Evolutionary conservation across 2,113 vertebrate species (phyloP), one percentile per base, ranked within the genome.

Genomic region (Ailuropoda melanoleuca): DNA sequence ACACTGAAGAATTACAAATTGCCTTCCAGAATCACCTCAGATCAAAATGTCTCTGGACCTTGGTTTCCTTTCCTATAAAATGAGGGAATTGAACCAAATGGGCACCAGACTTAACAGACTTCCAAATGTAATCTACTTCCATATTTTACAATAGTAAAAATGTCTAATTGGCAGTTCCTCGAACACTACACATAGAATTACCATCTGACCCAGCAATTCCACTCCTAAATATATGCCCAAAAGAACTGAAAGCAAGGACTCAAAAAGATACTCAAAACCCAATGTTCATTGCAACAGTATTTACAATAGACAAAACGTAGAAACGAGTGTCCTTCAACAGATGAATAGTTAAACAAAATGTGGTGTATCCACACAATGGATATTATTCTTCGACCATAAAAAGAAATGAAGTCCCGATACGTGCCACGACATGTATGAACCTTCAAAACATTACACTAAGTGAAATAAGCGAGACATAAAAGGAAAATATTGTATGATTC

Each of bases 11-110:
- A 62, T 85, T 80, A 90, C 1, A 91, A 96, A 88, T 23, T 58
- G n/a, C 14, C 58, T 88, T 91, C 43, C 18, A 34, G 70, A 93
- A 87, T 87, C 81, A 72, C 48, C 89, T 72, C 70, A 93, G 21
- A 93, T 43, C 29, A 78, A 75, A 75, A 81, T 34, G 21, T 56
- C 39, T 93, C 62, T 34, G 8, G 37, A 11, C 53, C 10, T 80
- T 58, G 74, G 26, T 58, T 80, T 85, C 21, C 34, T 85, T 95
- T 87, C 88, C 62, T 56, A 87, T 55, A 81, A 89, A 92, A 96
- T 24, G 8, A 88, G 8, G 1, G 64, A 37, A 6, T 7, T 90
- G 13, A 94, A 82, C 12, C 48, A 86, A 75, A 86, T 66, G 26
- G 48, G 18, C 39, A 87, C 66, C 53, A 78, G 66, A 77, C 60